A percentile compares a stretch with the other conserved stretches of the same genome.
Evolutionary conservation across 2,113 vertebrate genomes (phyloP).

Genomic region (Vulpes vulpes): DNA sequence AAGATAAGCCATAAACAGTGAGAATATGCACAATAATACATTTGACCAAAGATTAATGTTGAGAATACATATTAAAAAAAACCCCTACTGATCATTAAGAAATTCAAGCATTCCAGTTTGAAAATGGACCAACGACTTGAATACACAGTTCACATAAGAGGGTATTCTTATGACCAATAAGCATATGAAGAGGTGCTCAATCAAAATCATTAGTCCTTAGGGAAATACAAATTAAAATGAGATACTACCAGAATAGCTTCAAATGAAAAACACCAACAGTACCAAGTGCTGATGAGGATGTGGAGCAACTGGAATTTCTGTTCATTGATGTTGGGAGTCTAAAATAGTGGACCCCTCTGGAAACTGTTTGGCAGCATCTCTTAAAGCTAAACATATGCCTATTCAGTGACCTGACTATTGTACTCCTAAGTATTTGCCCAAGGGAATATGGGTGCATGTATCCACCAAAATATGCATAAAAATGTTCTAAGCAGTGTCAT

Average conservation of each 20-base stretch:
- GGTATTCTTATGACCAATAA: not conserved
- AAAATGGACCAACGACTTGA: not conserved
- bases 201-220: not conserved
- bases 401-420: not conserved
- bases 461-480: not conserved
- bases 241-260: not conserved
- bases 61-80: not conserved
- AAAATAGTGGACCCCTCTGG: not conserved
- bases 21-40: not conserved
- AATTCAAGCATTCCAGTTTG: slow-evolving; percentile 5
- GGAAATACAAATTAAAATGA: not conserved
- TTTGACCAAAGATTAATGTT: slow-evolving; percentile 22
- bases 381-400: not conserved
- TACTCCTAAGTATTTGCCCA: not conserved
- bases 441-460: not conserved
- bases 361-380: not conserved
- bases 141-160: not conserved
- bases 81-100: not conserved
- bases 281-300: not conserved
- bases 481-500: not conserved
- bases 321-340: not conserved
- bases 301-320: not conserved
- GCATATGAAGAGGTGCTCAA: not conserved
- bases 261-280: not conserved
- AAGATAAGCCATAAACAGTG: not conserved